Evolutionary conservation across 2,888 invertebrate genomes (phyloP).

Genomic region (Caenorhabditis japonica): DNA sequence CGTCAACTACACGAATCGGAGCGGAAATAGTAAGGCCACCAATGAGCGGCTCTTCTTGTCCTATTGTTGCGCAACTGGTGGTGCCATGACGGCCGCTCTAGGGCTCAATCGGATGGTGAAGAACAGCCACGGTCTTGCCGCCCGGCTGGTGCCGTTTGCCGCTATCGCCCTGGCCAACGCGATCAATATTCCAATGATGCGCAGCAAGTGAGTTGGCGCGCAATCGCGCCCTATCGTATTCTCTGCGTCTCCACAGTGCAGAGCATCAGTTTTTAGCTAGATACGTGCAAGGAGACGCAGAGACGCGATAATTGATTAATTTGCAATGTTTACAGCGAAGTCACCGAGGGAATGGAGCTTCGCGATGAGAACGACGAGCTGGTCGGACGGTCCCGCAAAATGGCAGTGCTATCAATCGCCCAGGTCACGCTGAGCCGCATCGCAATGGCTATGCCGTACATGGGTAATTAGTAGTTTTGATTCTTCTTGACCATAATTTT

Average conservation of each 20-base stretch:
- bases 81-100: conserved; percentile 61
- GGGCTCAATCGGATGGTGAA: conserved; percentile 59
- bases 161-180: conserved; percentile 96
- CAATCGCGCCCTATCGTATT: too few relatives aligned
- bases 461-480: conserved; percentile 83
- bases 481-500: neutral
- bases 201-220: conserved; percentile 79
- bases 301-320: too few relatives aligned
- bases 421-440: conserved; percentile 90
- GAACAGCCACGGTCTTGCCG: conserved; percentile 84
- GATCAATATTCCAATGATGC: conserved; percentile 97
- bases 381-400: conserved; percentile 79
- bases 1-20: conserved; percentile 97
- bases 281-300: too few relatives aligned
- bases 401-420: conserved; percentile 87
- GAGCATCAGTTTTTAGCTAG: too few relatives aligned
- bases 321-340: conserved; percentile 58
- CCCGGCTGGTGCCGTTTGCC: conserved; percentile 91
- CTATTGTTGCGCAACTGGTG: conserved; percentile 62
- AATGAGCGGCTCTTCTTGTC: conserved; percentile 81
- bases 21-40: conserved; percentile 66
- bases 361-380: conserved; percentile 52
- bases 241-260: too few relatives aligned
- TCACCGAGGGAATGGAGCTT: conserved; percentile 61
- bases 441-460: conserved; percentile 92